Evolutionary conservation across 2,888 invertebrate genomes (phyloP).

Genomic region (Eutolmus rufibarbis): DNA sequence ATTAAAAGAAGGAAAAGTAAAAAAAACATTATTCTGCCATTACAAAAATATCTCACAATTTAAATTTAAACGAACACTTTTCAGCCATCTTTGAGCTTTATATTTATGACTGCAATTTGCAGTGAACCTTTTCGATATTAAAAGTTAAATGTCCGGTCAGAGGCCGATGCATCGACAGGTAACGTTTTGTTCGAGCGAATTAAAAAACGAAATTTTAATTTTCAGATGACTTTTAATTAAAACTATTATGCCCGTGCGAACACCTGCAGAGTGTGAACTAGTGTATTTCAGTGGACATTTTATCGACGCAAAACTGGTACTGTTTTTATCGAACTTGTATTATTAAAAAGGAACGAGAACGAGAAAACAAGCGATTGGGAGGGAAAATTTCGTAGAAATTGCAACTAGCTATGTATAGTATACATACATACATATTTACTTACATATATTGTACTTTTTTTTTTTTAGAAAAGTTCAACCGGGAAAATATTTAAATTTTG

Average conservation of each 20-base stretch:
- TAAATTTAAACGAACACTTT: not conserved
- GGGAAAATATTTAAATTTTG: not conserved
- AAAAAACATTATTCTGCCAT: not conserved
- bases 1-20: conserved; percentile 51
- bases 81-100: not conserved
- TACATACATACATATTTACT: no score
- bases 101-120: not conserved
- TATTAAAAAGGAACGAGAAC: not conserved
- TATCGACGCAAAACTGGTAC: not conserved
- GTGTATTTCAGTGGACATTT: not conserved
- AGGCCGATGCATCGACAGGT: not conserved
- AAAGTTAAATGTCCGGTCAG: not conserved
- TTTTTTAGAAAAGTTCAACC: not conserved
- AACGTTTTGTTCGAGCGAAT: not conserved
- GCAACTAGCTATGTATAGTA: not conserved
- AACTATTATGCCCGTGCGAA: not conserved
- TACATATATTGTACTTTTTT: not conserved
- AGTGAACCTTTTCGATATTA: not conserved
- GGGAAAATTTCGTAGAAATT: not conserved
- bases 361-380: not conserved
- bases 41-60: not conserved
- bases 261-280: not conserved
- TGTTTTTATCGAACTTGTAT: not conserved
- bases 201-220: conserved; percentile 14
- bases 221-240: conserved; percentile 19